phyloP scores from a whole-genome alignment of 1,140 invertebrate species.

The Drosophila busckii region DNA sequence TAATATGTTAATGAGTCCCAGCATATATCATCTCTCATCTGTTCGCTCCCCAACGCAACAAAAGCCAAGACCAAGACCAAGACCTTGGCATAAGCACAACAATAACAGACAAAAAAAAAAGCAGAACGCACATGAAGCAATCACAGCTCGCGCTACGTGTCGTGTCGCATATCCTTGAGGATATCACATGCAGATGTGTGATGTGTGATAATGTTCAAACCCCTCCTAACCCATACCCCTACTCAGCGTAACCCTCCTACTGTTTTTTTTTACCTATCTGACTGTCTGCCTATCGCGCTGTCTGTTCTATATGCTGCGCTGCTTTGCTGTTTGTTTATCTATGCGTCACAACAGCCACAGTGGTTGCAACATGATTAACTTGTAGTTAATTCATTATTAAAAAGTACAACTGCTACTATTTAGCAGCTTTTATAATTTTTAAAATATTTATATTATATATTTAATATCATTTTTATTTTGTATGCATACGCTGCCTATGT shows the following conservation, averaged over 20 bases:
- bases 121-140: constrained; percentile 51
- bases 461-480: too few relatives aligned
- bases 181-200: constrained; percentile 76
- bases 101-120: constrained; percentile 17
- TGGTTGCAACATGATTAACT: constrained; percentile 7
- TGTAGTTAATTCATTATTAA: not conserved
- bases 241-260: not conserved
- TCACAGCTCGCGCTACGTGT: constrained; percentile 72
- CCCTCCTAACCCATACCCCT: not conserved
- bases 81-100: constrained; percentile 16
- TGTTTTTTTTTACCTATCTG: not conserved
- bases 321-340: constrained; percentile 42
- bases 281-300: constrained; percentile 6
- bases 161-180: constrained; percentile 73
- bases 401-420: too few relatives aligned
- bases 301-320: constrained; percentile 9
- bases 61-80: constrained; percentile 34
- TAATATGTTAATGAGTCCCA: constrained; percentile 78
- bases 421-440: not conserved
- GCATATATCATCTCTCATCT: constrained; percentile 74
- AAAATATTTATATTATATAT: not conserved
- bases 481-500: too few relatives aligned
- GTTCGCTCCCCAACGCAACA: constrained; percentile 7
- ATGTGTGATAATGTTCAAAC: constrained; percentile 74
- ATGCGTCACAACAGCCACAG: constrained; percentile 25